Evolutionary conservation across 2,888 invertebrate species (phyloP).

Genomic region (Steinernema carpocapsae): DNA sequence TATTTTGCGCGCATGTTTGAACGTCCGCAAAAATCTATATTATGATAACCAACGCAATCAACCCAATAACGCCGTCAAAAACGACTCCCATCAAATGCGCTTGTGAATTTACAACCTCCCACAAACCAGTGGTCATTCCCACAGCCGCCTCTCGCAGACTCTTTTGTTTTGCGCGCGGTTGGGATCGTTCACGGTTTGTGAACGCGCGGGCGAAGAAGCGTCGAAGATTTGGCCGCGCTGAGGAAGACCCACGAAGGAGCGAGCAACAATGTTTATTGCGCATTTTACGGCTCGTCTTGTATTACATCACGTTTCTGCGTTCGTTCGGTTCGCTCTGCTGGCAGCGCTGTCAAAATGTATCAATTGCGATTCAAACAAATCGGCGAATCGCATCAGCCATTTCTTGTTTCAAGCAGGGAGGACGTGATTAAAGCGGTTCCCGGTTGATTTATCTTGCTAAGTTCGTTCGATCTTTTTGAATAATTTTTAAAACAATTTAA

Average conservation of each 20-base stretch:
- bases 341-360: constrained; percentile 12
- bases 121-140: neutral
- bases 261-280: constrained; percentile 18
- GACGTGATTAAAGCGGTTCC: neutral
- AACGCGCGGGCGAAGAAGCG: neutral
- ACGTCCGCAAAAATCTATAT: constrained; percentile 24
- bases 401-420: constrained; percentile 7
- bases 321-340: neutral
- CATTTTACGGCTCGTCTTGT: constrained; percentile 32
- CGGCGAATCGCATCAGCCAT: neutral
- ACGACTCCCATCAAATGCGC: neutral
- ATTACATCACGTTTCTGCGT: neutral
- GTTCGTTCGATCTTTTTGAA: no score
- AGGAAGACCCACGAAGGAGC: neutral
- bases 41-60: neutral
- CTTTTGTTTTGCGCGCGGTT: constrained; percentile 17
- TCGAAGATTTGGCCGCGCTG: neutral
- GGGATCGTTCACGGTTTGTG: neutral
- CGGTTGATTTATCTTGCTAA: neutral
- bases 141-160: neutral
- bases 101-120: neutral
- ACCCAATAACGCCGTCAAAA: neutral
- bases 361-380: constrained; percentile 12
- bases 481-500: no score
- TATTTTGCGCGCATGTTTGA: neutral